Conservation (phyloP, 2,888 invertebrate genomes). For the Hesperia comma region DNA sequence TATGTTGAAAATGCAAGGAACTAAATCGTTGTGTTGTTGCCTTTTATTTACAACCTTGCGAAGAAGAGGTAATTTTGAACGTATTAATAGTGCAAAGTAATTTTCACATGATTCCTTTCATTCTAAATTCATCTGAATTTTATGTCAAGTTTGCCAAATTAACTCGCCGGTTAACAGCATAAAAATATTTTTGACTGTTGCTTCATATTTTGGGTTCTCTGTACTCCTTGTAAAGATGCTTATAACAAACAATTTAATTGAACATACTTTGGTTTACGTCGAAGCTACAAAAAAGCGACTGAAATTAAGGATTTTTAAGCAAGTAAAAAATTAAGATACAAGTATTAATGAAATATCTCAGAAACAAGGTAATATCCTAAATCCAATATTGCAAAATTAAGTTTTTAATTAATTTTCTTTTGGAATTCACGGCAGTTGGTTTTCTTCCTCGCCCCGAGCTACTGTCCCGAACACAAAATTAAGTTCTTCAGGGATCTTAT, state of each 20-base stretch:
- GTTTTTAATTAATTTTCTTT: slow-evolving; percentile 77
- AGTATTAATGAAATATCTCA: slow-evolving; percentile 51
- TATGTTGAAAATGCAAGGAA: slow-evolving; percentile 38
- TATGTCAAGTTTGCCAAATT: background rate
- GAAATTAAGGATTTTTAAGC: slow-evolving; percentile 27
- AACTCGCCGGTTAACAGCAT: background rate
- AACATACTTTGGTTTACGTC: slow-evolving; percentile 22
- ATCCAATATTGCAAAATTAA: slow-evolving; percentile 69
- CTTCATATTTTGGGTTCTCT: background rate
- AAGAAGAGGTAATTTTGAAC: slow-evolving; percentile 11
- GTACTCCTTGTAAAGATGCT: background rate
- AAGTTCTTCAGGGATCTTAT: slow-evolving; percentile 48
- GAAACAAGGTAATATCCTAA: slow-evolving; percentile 57
- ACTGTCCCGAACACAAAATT: slow-evolving; percentile 54
- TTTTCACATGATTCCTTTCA: slow-evolving; percentile 11
- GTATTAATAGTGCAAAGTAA: slow-evolving; percentile 10
- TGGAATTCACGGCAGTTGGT: slow-evolving; percentile 60
- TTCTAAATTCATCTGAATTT: slow-evolving; percentile 10
- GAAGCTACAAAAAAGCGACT: slow-evolving; percentile 25
- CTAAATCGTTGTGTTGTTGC: slow-evolving; percentile 16
- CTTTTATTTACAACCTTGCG: background rate
- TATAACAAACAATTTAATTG: background rate
- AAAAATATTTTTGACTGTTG: background rate
- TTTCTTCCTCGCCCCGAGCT: slow-evolving; percentile 59
- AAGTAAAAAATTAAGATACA: slow-evolving; percentile 35